A percentile compares a stretch with the other conserved stretches of the same genome.
Evolutionary conservation across 2,113 vertebrate genomes (phyloP).

Genomic region (Sminthopsis crassicaudata): DNA sequence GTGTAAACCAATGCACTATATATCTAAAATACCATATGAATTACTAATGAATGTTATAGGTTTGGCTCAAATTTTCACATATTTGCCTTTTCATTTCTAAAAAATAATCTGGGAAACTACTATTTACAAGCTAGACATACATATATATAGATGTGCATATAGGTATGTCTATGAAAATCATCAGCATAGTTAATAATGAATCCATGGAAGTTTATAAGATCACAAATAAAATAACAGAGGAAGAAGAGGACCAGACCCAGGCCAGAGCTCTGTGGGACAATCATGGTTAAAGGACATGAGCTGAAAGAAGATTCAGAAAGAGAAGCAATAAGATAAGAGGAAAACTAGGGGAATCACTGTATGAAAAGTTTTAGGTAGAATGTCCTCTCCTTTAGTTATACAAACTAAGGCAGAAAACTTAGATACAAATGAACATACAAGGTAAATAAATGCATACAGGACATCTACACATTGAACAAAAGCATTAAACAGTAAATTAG

Average conservation of each 20-base stretch:
- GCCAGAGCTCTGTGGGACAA: neutral
- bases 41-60: constrained; percentile 10
- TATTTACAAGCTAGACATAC: too few relatives aligned
- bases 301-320: neutral
- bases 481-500: neutral
- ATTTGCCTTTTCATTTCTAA: constrained; percentile 26
- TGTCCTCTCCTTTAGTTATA: neutral
- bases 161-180: neutral
- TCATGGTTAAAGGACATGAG: neutral
- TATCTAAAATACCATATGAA: constrained; percentile 10
- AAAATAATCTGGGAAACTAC: constrained; percentile 28
- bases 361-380: neutral
- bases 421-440: neutral
- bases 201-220: neutral
- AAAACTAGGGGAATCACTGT: neutral
- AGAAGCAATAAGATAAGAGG: constrained; percentile 1
- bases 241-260: neutral
- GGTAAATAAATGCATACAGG: constrained; percentile 2
- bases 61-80: constrained; percentile 14
- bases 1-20: constrained; percentile 11
- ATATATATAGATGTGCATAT: neutral
- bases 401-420: neutral
- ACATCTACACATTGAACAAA: neutral
- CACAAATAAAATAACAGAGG: neutral
- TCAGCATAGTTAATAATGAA: neutral